phyloP scores from a whole-genome alignment of 2,113 vertebrate species.

The Erinaceus europaeus region DNA sequence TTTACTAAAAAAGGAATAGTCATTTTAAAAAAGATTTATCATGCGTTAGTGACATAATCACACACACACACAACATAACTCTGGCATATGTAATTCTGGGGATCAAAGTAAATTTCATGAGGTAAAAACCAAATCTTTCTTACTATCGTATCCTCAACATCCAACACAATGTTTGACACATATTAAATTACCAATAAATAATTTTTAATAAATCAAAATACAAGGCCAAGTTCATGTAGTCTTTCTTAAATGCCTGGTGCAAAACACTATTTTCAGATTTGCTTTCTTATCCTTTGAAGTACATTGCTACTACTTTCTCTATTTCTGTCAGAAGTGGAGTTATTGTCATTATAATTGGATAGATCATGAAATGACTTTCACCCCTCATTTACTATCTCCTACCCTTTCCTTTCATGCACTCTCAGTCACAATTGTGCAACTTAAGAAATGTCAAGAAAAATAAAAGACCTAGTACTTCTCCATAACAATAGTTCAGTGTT shows the following conservation, averaged over 20 bases:
- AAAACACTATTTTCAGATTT: not conserved
- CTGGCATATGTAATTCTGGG: too few species aligned
- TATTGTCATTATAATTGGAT: slow-evolving; percentile 14
- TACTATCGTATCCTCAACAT: not conserved
- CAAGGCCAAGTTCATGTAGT: not conserved
- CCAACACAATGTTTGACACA: not conserved
- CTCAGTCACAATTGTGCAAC: not conserved
- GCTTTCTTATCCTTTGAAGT: not conserved
- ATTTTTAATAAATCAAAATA: not conserved
- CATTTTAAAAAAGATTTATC: too few species aligned
- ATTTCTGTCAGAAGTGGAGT: not conserved
- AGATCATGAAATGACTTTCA: not conserved
- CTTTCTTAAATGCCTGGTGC: not conserved
- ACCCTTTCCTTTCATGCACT: not conserved
- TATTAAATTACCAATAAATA: too few species aligned
- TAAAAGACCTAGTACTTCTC: not conserved
- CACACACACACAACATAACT: too few species aligned
- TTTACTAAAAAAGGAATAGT: too few species aligned
- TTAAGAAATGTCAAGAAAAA: slow-evolving; percentile 23
- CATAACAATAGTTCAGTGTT: not conserved
- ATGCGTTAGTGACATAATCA: too few species aligned
- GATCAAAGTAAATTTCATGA: not conserved
- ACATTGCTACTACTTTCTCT: not conserved
- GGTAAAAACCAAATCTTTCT: not conserved
- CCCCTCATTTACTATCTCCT: not conserved